Percentiles rank a stretch among this genome's conserved stretches.
Evolutionary conservation across 2,113 vertebrate genomes (phyloP).

Genomic region (Ascaphus truei): DNA sequence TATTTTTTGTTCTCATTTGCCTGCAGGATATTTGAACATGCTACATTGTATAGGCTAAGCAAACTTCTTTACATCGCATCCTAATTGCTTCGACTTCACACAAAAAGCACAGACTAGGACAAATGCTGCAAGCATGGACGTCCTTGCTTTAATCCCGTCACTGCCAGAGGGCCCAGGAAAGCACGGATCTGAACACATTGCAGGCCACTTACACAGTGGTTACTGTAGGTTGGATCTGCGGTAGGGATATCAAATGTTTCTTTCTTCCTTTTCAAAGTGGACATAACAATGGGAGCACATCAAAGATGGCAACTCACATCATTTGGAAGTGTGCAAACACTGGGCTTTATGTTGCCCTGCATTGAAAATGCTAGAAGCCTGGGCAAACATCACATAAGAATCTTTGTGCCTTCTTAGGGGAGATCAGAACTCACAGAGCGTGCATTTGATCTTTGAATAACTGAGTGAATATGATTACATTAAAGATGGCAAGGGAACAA

Average conservation of each 20-base stretch:
- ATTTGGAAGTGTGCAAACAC: not conserved
- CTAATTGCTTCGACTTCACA: slow-evolving; percentile 18
- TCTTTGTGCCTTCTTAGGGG: not conserved
- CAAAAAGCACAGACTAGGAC: not conserved
- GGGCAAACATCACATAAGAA: not conserved
- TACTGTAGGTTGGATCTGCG: slow-evolving; percentile 6
- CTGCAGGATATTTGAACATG: slow-evolving; percentile 6
- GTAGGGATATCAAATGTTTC: not conserved
- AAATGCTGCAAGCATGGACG: not conserved
- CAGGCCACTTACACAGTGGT: slow-evolving; percentile 1
- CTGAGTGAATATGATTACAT: too few relatives aligned
- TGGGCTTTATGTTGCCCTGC: not conserved
- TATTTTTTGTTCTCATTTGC: not conserved
- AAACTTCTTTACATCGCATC: slow-evolving; percentile 12
- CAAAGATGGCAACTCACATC: slow-evolving; percentile 1
- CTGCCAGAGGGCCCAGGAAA: not conserved
- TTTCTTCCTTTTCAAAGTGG: not conserved
- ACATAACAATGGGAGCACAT: not conserved
- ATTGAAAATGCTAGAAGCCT: not conserved
- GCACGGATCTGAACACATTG: not conserved
- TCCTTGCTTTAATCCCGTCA: slow-evolving; percentile 2
- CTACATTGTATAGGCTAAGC: not conserved
- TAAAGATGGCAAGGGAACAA: too few relatives aligned
- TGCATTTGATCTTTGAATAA: not conserved
- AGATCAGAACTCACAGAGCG: not conserved